phyloP scores from a whole-genome alignment of 2,797 vertebrate genomes.

The Rhadinocentrus ornatus region DNA sequence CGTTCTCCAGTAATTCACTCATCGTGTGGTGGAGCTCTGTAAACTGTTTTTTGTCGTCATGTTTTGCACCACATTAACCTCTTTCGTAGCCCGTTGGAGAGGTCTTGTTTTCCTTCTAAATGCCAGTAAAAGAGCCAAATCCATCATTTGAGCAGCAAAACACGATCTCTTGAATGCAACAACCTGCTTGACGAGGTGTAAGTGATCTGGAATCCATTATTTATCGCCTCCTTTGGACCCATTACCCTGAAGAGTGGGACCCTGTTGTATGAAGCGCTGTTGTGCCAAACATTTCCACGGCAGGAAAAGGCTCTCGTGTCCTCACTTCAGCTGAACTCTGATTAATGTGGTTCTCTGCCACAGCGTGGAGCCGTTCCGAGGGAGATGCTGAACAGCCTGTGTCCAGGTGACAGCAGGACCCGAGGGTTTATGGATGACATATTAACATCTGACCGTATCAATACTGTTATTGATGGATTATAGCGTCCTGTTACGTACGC shows the following conservation, averaged over 20 bases:
- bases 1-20: conserved; percentile 11
- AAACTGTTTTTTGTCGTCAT: conserved; percentile 70
- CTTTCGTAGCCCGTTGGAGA: conserved; percentile 60
- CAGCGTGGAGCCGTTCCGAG: conserved; percentile 50
- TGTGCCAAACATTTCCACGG: conserved; percentile 79
- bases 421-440: conserved; percentile 74
- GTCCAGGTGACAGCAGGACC: conserved; percentile 60
- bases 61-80: conserved; percentile 62
- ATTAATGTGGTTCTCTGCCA: conserved; percentile 73
- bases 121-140: conserved; percentile 60
- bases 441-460: conserved; percentile 81
- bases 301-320: conserved; percentile 66
- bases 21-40: conserved; percentile 31
- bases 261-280: conserved; percentile 68
- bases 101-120: conserved; percentile 74
- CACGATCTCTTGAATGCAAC: conserved; percentile 63
- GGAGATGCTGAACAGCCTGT: conserved; percentile 47
- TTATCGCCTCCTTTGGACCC: conserved; percentile 82
- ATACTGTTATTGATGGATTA: conserved; percentile 75
- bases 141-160: conserved; percentile 68
- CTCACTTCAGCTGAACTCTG: conserved; percentile 76
- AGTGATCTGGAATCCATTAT: conserved; percentile 87
- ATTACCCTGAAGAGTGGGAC: conserved; percentile 77
- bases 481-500: conserved; percentile 49
- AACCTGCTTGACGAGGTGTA: conserved; percentile 80